Evolutionary conservation across 2,888 invertebrate species (phyloP).

Genomic region (Tipula vernalis): DNA sequence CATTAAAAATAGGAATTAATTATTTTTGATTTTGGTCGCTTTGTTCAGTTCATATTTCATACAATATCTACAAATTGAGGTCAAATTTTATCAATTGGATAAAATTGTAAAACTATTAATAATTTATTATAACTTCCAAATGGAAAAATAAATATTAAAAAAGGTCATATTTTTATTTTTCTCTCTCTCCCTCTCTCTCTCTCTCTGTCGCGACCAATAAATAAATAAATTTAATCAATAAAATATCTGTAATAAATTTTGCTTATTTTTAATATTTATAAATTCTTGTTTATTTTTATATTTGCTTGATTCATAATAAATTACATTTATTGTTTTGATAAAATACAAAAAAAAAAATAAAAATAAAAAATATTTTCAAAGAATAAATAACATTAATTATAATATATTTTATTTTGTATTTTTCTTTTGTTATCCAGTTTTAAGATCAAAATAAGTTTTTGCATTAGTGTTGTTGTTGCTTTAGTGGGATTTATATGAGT

Average conservation of each 20-base stretch:
- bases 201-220: background rate
- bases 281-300: background rate
- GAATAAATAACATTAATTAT: background rate
- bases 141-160: background rate
- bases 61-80: background rate
- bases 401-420: background rate
- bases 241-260: background rate
- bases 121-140: background rate
- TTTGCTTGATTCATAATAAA: background rate
- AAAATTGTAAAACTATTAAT: background rate
- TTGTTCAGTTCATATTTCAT: background rate
- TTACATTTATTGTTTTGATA: background rate
- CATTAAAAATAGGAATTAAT: background rate
- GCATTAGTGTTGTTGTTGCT: background rate
- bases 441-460: background rate
- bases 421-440: background rate
- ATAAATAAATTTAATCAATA: background rate
- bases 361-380: background rate
- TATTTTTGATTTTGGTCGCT: background rate
- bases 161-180: background rate
- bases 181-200: background rate
- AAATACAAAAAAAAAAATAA: background rate
- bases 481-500: background rate
- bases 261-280: background rate
- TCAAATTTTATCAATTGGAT: background rate